Percentiles rank a stretch among this genome's conserved stretches.
Conservation (phyloP, 2,888 invertebrate species). For the Scrobipalpa costella region DNA sequence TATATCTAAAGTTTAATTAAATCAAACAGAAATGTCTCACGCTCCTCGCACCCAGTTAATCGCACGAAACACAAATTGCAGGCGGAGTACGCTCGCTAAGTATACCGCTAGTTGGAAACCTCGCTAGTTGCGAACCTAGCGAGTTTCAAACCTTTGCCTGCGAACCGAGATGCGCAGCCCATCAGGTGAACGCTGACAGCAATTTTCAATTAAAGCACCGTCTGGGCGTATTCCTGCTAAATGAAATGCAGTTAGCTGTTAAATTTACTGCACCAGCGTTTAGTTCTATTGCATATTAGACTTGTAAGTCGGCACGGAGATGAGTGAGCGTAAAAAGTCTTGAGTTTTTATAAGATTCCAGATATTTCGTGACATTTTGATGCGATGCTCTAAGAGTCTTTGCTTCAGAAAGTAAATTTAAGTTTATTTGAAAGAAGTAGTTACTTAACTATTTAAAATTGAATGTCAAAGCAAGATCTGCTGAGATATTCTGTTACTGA, state of each 20-base stretch:
- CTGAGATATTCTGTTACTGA: neutral
- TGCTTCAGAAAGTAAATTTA: neutral
- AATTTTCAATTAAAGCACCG: slow-evolving; percentile 43
- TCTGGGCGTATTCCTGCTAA: slow-evolving; percentile 26
- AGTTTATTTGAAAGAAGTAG: neutral
- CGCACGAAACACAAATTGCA: slow-evolving; percentile 18
- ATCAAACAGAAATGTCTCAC: slow-evolving; percentile 10
- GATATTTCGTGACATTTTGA: slow-evolving; percentile 7
- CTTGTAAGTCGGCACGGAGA: neutral
- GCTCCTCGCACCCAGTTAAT: slow-evolving; percentile 12
- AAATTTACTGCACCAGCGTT: slow-evolving; percentile 23
- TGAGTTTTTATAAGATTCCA: slow-evolving; percentile 6
- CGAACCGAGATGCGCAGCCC: slow-evolving; percentile 18
- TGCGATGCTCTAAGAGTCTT: neutral
- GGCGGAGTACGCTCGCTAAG: slow-evolving; percentile 6
- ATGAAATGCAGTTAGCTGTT: slow-evolving; percentile 30
- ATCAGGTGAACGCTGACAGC: slow-evolving; percentile 42
- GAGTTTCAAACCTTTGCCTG: neutral
- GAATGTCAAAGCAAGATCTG: neutral
- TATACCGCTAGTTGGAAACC: slow-evolving; percentile 13
- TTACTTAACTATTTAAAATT: neutral
- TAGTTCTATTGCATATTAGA: slow-evolving; percentile 21
- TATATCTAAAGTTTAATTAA: slow-evolving; percentile 7
- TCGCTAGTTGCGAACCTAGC: slow-evolving; percentile 4
- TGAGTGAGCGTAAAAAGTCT: neutral